Evolutionary conservation across 2,113 vertebrate species (phyloP).

Genomic region (Gobiocypris rarus): DNA sequence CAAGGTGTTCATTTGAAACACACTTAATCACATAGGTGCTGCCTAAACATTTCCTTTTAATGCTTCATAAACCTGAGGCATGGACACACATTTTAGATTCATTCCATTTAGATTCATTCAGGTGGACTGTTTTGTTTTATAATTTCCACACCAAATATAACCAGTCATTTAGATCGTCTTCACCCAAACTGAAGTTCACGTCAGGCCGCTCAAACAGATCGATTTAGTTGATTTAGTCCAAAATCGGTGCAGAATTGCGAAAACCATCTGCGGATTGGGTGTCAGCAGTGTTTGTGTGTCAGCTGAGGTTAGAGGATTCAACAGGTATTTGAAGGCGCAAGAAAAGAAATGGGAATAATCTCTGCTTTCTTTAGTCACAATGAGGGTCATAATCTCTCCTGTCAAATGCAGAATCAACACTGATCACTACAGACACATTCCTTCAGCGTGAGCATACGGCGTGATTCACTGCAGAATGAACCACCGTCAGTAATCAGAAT

Average conservation of each 20-base stretch:
- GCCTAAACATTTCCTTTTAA: background rate
- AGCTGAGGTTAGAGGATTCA: constrained; percentile 19
- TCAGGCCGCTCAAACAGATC: background rate
- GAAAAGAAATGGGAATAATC: constrained; percentile 33
- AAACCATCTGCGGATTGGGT: background rate
- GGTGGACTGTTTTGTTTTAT: background rate
- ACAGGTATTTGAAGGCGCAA: constrained; percentile 24
- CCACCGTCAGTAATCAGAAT: background rate
- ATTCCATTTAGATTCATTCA: background rate
- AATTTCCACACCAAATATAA: background rate
- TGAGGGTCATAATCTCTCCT: constrained; percentile 32
- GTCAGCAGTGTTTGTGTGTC: constrained; percentile 7
- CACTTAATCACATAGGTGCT: background rate
- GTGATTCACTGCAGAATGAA: background rate
- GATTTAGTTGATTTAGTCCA: background rate
- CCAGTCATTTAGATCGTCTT: background rate
- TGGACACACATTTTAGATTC: background rate
- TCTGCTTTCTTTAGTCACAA: constrained; percentile 44
- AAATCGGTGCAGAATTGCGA: background rate
- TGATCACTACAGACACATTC: constrained; percentile 38
- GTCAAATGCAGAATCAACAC: constrained; percentile 48
- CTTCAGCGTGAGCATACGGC: constrained; percentile 10
- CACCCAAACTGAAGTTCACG: background rate
- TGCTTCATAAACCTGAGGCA: background rate
- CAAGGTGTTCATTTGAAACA: background rate